phyloP scores from a whole-genome alignment of 2,797 vertebrate genomes.

The Calcarius lapponicus region DNA sequence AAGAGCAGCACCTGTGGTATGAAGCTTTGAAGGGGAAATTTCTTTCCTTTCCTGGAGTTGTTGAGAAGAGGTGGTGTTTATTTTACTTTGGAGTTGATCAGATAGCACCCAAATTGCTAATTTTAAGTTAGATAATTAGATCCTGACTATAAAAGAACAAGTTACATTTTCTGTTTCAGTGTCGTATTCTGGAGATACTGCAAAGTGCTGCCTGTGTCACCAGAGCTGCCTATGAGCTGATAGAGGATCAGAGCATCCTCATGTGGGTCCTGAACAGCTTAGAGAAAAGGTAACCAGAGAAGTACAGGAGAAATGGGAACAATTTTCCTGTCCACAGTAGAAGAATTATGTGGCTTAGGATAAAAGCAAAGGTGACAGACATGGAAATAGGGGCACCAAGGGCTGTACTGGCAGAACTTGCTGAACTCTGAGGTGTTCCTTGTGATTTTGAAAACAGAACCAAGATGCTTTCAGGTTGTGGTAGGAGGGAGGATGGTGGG shows the following conservation, averaged over 20 bases:
- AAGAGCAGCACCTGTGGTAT: no score
- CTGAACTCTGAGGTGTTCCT: background rate
- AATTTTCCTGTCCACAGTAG: background rate
- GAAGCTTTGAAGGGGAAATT: background rate
- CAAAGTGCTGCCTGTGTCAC: slow-evolving; percentile 77
- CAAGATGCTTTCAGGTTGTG: background rate
- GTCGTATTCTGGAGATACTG: slow-evolving; percentile 84
- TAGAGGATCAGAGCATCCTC: slow-evolving; percentile 85
- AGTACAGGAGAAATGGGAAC: background rate
- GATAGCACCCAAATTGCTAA: background rate
- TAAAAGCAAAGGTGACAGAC: background rate
- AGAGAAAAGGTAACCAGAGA: slow-evolving; percentile 79
- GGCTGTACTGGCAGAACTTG: background rate
- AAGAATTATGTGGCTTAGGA: background rate
- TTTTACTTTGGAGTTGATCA: background rate
- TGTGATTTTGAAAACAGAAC: background rate
- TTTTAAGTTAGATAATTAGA: background rate
- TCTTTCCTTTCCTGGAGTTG: background rate
- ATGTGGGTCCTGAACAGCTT: slow-evolving; percentile 84
- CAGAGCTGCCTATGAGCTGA: slow-evolving; percentile 86
- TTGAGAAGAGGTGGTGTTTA: background rate
- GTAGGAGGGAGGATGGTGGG: background rate
- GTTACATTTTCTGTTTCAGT: slow-evolving; percentile 67
- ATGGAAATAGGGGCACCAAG: background rate
- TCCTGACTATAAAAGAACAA: background rate